A percentile compares a stretch with the other conserved stretches of the same genome.
phyloP scores from a whole-genome alignment of 2,888 invertebrate genomes.

The Deilephila elpenor region DNA sequence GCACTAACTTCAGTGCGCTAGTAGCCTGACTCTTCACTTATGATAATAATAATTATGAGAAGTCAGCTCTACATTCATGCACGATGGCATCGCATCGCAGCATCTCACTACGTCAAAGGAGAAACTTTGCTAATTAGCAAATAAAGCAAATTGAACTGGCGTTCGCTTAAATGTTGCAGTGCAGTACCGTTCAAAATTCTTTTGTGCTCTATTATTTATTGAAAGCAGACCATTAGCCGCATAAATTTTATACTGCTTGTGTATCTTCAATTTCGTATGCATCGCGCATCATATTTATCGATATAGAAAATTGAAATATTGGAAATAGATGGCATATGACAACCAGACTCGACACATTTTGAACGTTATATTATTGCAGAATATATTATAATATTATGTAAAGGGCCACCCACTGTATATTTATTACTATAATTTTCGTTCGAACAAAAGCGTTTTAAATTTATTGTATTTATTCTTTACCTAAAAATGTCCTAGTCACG shows the following conservation, averaged over 20 bases:
- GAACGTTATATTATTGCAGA: neutral
- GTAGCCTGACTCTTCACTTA: conserved; percentile 47
- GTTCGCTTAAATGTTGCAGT: conserved; percentile 51
- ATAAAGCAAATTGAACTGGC: conserved; percentile 73
- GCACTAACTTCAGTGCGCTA: neutral
- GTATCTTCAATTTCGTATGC: neutral
- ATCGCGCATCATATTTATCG: conserved; percentile 3
- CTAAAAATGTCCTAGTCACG: too few species aligned
- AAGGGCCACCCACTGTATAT: too few species aligned
- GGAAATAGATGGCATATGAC: neutral
- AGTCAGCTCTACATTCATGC: conserved; percentile 30
- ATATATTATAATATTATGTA: too few species aligned
- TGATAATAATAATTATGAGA: conserved; percentile 53
- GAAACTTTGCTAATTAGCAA: conserved; percentile 79
- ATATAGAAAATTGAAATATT: conserved; percentile 2
- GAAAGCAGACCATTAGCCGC: neutral
- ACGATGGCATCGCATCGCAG: conserved; percentile 46
- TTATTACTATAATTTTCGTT: too few species aligned
- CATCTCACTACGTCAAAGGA: conserved; percentile 61
- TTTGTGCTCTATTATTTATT: conserved; percentile 2
- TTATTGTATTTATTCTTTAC: too few species aligned
- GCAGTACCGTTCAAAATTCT: conserved; percentile 7
- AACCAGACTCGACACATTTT: neutral
- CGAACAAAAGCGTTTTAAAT: too few species aligned
- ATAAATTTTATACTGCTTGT: neutral